Percentiles rank a stretch among this genome's conserved stretches.
phyloP scores from a whole-genome alignment of 2,888 invertebrate species.

The Itoplectis maculator region DNA sequence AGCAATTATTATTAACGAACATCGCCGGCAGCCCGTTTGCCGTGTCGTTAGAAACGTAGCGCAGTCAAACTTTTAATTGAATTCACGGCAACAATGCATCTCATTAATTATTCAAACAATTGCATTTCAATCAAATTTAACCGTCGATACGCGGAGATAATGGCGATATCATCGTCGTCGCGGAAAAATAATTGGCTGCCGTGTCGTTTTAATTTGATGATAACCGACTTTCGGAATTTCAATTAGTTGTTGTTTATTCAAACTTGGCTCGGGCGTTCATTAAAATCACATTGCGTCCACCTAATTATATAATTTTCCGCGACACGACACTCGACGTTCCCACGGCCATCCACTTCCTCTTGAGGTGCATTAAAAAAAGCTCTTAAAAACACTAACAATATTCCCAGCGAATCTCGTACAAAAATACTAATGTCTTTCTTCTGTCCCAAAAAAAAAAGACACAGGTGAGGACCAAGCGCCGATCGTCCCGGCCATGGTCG shows the following conservation, averaged over 20 bases:
- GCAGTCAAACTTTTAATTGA: not conserved
- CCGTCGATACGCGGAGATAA: not conserved
- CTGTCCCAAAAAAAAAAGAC: not conserved
- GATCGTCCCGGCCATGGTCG: not conserved
- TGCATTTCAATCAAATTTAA: constrained; percentile 7
- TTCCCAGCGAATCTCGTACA: not conserved
- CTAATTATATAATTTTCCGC: no score
- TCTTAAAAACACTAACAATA: not conserved
- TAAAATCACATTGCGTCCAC: no score
- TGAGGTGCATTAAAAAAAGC: no score
- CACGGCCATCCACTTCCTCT: no score
- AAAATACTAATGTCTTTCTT: not conserved
- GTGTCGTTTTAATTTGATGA: not conserved
- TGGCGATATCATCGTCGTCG: not conserved
- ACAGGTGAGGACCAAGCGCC: not conserved
- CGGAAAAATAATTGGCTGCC: not conserved
- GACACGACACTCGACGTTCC: not conserved
- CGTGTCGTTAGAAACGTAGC: not conserved
- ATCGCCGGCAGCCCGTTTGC: no score
- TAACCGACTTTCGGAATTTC: not conserved
- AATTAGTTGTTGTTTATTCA: not conserved
- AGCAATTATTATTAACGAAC: not conserved
- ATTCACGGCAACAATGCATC: not conserved
- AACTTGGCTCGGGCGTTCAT: no score
- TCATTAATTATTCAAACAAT: not conserved